Evolutionary conservation across 2,888 invertebrate species (phyloP), one percentile per base, ranked within the genome.

Genomic region (Leistus spinibarbis): DNA sequence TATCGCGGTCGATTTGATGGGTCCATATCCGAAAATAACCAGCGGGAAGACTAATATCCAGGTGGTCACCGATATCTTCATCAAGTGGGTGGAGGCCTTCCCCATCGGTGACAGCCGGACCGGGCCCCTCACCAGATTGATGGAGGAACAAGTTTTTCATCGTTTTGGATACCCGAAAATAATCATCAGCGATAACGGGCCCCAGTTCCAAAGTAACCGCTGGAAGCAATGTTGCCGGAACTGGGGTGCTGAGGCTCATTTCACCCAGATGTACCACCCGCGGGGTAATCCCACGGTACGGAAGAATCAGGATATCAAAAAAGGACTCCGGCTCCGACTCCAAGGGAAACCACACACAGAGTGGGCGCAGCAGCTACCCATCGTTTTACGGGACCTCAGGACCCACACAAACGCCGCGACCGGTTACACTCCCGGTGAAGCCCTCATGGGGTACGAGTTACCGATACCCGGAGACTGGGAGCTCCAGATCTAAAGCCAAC

Each of bases 251-350:
- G 23, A 63, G 5, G n/a, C 53, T 0, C 79, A 76, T 77, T 76
- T 76, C 0, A 81, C 79, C 0, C 69, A 80, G 0, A 75, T 76
- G 0, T 80, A 81, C 40, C 80, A 80, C 56, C 78, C 79, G 0
- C 76, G 73, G n/a, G 79, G 79, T 2, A 80, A 80, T 54, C 78
- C 79, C 10, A 76, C 76, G 1, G 78, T 81, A 67, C 22, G 79
- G 13, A 70, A 78, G 1, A 80, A 79, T 27, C 80, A 80, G 53
- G 79, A 79, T 17, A 76, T 81, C 5, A 81, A 80, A 27, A 79
- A 79, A 68, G 78, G 78, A 0, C 69, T 81, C 0, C 77, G 79
- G 2, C 57, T 78, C 0, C 70, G 64, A 2, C 69, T 80, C 1
- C 20, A 67, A 13, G 54, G 20, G 19, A 40, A 54, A n/a, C 54